Conservation (phyloP, 2,113 vertebrate species). For the Rhegmatorhina hoffmannsi region DNA sequence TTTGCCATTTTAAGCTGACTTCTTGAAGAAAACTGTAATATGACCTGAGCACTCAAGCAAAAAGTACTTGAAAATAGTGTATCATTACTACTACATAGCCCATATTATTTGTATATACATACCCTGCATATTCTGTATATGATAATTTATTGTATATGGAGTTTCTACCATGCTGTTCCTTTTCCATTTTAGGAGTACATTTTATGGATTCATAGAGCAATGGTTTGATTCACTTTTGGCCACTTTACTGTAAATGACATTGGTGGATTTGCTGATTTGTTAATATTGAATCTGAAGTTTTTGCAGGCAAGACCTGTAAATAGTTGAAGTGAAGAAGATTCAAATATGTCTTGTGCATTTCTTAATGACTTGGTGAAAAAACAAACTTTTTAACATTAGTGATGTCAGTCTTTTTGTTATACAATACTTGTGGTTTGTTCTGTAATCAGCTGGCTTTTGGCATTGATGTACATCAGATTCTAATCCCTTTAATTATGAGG, state of each 20-base stretch:
- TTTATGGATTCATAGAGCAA: not conserved
- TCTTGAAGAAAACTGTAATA: not conserved
- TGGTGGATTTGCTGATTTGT: not conserved
- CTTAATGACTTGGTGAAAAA: not conserved
- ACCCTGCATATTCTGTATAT: not conserved
- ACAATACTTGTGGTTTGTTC: not conserved
- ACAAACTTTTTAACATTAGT: not conserved
- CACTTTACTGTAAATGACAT: not conserved
- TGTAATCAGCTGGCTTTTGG: not conserved
- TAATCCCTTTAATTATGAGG: not conserved
- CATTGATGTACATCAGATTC: not conserved
- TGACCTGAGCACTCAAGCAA: not conserved
- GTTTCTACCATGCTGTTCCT: not conserved
- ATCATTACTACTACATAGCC: not conserved
- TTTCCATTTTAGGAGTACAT: not conserved
- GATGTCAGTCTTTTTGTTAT: not conserved
- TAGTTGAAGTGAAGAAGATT: not conserved
- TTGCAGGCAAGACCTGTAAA: not conserved
- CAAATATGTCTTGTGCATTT: not conserved
- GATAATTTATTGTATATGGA: not conserved
- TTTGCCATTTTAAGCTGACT: not conserved
- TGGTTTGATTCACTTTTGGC: not conserved
- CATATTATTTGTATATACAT: not conserved
- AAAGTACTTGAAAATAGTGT: not conserved
- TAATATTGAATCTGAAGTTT: not conserved